Base-by-base conservation (phyloP, 2,888 invertebrate species). In the Alentia gelatinosa region DNA sequence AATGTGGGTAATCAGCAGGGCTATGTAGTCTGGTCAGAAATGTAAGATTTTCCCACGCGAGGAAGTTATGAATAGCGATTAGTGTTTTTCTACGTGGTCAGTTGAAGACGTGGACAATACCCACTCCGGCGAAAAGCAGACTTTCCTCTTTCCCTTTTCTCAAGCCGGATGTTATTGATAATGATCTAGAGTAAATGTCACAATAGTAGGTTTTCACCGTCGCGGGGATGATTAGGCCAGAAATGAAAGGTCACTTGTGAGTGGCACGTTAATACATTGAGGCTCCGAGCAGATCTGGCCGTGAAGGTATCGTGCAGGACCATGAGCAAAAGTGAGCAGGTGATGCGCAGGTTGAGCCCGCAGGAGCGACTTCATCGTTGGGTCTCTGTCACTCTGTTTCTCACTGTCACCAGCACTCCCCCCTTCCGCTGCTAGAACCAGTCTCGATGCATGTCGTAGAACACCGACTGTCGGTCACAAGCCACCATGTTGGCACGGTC, bases 141-240 rank as follows among this genome's bases (percentile, higher is more conserved):
- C 68, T 47, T n/a, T n/a, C 47, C 47, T n/a, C 19, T 47, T 47
- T 47, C 30, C 68, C 30, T n/a, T 26, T 68, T 1, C 68, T n/a
- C 33, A 26, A 68, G 68, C 68, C 23, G 68, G 68, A 68, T 68
- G 4, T 26, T 68, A 68, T 68, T 30, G 68, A 68, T 68, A 68
- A 68, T 68, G 68, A 30, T 68, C 68, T 68, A 68, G 68, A 68
- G 68, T 68, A 68, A 68, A 68, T 68, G 68, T 68, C 68, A 68
- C 26, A 68, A 68, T 68, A 0, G 68, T 68, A 68, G 68, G 12
- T 68, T 68, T 68, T 68, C 68, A 68, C 30, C 26, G 68, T 68
- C 4, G 30, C 68, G 26, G 68, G 1, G 26, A 68, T 68, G 68
- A 68, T 68, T 68, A 68, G 68, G 68, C 68, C 3, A 12, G 30